These are phyloP conservation scores for Ptychochromis oligacanthus DNA, from an alignment of 2,113 vertebrate genomes.

Conservation along the genomic window DNA sequence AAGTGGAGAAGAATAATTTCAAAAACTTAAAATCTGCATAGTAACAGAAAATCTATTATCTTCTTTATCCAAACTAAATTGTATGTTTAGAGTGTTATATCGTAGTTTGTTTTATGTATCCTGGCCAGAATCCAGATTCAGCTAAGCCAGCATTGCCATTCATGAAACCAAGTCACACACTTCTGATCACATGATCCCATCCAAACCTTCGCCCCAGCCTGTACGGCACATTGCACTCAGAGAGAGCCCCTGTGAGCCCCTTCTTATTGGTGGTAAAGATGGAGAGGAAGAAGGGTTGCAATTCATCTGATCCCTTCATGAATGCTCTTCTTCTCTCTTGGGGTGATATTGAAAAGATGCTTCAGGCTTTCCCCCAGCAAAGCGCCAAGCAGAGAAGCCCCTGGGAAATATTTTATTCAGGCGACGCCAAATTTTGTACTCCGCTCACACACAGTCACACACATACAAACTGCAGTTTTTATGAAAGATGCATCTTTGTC, in stretches of 20 bases:
- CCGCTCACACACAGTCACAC: constrained; percentile 24
- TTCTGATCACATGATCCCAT: constrained; percentile 9
- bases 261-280: constrained; percentile 25
- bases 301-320: constrained; percentile 68
- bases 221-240: not conserved
- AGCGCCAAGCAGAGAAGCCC: constrained; percentile 61
- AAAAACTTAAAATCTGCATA: too few species aligned
- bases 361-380: constrained; percentile 68
- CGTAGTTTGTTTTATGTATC: not conserved
- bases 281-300: constrained; percentile 45
- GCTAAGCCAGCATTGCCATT: not conserved
- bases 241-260: constrained; percentile 25
- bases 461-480: constrained; percentile 51
- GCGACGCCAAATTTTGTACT: constrained; percentile 61
- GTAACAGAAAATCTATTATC: not conserved
- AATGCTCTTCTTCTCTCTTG: constrained; percentile 55
- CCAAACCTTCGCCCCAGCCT: not conserved
- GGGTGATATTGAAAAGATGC: constrained; percentile 70
- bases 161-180: not conserved
- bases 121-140: not conserved
- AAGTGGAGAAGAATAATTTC: not conserved
- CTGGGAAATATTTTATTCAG: constrained; percentile 78
- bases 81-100: not conserved
- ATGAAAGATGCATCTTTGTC: constrained; percentile 48
- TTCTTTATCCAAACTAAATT: not conserved